phyloP scores from a whole-genome alignment of 1,140 invertebrate genomes.

The Drosophila ambigua region DNA sequence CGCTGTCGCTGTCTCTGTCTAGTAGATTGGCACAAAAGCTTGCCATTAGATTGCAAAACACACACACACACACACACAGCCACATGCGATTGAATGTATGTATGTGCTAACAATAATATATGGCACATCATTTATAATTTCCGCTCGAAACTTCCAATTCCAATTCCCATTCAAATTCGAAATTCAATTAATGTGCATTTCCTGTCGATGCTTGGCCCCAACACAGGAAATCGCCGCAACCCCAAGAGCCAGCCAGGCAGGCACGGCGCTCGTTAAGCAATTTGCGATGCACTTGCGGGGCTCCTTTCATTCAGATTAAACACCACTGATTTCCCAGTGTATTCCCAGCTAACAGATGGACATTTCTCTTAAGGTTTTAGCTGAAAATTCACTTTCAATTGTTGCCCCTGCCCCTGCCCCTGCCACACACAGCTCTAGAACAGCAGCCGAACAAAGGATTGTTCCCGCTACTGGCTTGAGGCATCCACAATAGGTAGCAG shows the following conservation, averaged over 20 bases:
- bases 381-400: no score
- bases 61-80: neutral
- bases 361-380: no score
- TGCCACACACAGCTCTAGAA: no score
- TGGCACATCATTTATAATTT: slow-evolving; percentile 80
- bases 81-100: slow-evolving; percentile 4
- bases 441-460: no score
- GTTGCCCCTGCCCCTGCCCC: no score
- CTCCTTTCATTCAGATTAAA: neutral
- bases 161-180: slow-evolving; percentile 26
- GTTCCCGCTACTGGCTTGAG: neutral
- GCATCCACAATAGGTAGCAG: slow-evolving; percentile 41
- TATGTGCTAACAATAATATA: slow-evolving; percentile 61
- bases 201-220: slow-evolving; percentile 43
- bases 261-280: slow-evolving; percentile 22
- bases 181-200: slow-evolving; percentile 74
- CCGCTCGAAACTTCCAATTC: slow-evolving; percentile 60
- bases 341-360: no score
- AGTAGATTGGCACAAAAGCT: slow-evolving; percentile 34
- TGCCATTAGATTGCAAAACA: slow-evolving; percentile 39
- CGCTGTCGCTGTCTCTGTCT: no score
- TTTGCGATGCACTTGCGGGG: slow-evolving; percentile 32
- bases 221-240: slow-evolving; percentile 30
- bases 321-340: no score
- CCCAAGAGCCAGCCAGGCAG: no score